A percentile compares a stretch with the other conserved stretches of the same genome.
phyloP scores from a whole-genome alignment of 1,140 invertebrate genomes.

The Lethocerus indicus region DNA sequence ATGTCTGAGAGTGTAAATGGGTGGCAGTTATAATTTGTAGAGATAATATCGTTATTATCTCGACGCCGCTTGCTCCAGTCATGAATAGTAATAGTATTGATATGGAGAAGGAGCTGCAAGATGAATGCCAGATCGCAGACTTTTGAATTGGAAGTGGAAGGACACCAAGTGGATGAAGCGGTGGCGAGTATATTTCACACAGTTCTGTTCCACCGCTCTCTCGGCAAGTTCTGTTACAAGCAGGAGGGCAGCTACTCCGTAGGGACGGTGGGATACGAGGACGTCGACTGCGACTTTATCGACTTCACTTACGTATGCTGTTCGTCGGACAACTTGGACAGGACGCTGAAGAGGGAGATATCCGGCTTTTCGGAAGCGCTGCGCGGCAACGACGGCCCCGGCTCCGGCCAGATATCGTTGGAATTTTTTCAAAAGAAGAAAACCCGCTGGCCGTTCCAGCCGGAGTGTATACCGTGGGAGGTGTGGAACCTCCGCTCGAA shows the following conservation, averaged over 20 bases:
- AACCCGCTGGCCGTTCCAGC: slow-evolving; percentile 69
- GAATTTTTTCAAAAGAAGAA: slow-evolving; percentile 91
- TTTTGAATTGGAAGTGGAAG: slow-evolving; percentile 75
- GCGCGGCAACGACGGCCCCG: slow-evolving; percentile 49
- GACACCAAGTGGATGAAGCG: slow-evolving; percentile 85
- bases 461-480: slow-evolving; percentile 90
- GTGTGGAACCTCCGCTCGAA: slow-evolving; percentile 90
- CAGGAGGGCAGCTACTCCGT: slow-evolving; percentile 87
- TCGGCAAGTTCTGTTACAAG: slow-evolving; percentile 90
- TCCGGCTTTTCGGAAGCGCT: slow-evolving; percentile 72
- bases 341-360: slow-evolving; percentile 62
- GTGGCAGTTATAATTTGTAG: too few species aligned
- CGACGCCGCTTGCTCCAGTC: too few species aligned
- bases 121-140: slow-evolving; percentile 82
- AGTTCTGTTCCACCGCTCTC: slow-evolving; percentile 80
- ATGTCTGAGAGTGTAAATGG: too few species aligned
- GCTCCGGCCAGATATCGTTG: slow-evolving; percentile 72
- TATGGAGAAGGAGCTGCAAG: slow-evolving; percentile 18
- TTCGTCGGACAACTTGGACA: slow-evolving; percentile 59
- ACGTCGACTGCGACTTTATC: slow-evolving; percentile 93
- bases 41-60: too few species aligned
- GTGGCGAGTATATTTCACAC: slow-evolving; percentile 90
- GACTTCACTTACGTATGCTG: slow-evolving; percentile 93
- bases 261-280: slow-evolving; percentile 84
- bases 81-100: slow-evolving; percentile 1